Base-by-base conservation (phyloP, 30 jellyfish, hydroid and myxozoan species). In the Aurelia aurita complex sp. Pacific region DNA sequence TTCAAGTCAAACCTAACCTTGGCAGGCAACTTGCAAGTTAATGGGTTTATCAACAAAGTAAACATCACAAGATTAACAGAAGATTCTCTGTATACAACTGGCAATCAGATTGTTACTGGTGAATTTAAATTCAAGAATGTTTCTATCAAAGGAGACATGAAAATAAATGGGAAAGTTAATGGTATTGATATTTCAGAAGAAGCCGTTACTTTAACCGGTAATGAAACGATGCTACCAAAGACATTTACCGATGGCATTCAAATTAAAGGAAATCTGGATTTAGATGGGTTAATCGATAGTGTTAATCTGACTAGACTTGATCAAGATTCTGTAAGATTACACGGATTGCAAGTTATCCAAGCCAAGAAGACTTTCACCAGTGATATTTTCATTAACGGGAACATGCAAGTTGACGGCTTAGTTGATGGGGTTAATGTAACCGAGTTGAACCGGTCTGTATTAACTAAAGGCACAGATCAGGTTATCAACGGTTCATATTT, bases 351-450 rank as follows among this genome's bases (percentile, higher is more conserved):
- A 13, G 43, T 77, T 10, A 72, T 94, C 17, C 35, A 96, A 50
- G 89, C 88, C 17, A 62, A 46, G 43, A 89, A 89, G 69, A 55
- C 69, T 11, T 94, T 94, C 32, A 13, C 38, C 6, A 85, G 68
- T 38, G 74, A 52, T 40, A 16, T 89, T 33, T 11, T 80, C n/a
- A 51, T 94, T 9, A 11, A 74, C 18, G 95, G 83, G 18, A 74
- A 89, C 50, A 32, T 89, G 71, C 61, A 57, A 35, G 87, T 82
- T 1, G 52, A 69, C 76, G 97, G 99, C 8, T 46, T 78, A 5
- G 63, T 94, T 17, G 97, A 94, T 64, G 97, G 95, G 32, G 96
- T 94, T 38, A 77, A 94, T 69, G 76, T 94, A 50, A 76, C 91
- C 16, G 67, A 83, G 5, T 74, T 94, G 72, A 82, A 82, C 73